A percentile compares a stretch with the other conserved stretches of the same genome.
Conservation (phyloP, 2,888 invertebrate species). For the Plagodis dolabraria region DNA sequence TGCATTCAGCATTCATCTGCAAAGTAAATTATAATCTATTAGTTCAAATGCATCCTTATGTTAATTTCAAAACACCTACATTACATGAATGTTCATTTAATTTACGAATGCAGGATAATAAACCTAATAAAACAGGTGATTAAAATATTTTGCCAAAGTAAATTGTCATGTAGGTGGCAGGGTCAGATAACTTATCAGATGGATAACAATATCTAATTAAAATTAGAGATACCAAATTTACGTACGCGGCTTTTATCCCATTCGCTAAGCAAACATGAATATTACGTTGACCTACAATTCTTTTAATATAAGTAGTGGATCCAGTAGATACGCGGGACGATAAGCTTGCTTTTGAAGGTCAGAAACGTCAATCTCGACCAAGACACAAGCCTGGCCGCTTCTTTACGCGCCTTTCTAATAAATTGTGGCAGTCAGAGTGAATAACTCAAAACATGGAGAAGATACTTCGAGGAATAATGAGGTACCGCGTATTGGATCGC, state of each 20-base stretch:
- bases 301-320: constrained; percentile 31
- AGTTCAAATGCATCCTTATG: too few relatives aligned
- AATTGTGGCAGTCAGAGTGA: constrained; percentile 26
- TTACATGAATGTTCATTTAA: too few relatives aligned
- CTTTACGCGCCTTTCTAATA: constrained; percentile 8
- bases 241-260: constrained; percentile 11
- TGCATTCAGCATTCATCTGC: constrained; percentile 66
- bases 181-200: constrained; percentile 3
- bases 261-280: constrained; percentile 29
- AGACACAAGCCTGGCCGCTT: constrained; percentile 33
- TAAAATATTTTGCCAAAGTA: too few relatives aligned
- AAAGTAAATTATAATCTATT: constrained; percentile 31
- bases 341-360: constrained; percentile 78
- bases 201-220: constrained; percentile 27
- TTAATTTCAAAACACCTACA: not conserved
- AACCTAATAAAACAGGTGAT: too few relatives aligned
- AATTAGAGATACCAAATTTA: constrained; percentile 19
- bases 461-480: constrained; percentile 95
- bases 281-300: constrained; percentile 47
- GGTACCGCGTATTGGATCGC: constrained; percentile 92
- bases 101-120: too few relatives aligned
- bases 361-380: constrained; percentile 64
- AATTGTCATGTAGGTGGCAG: too few relatives aligned
- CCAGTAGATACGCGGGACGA: constrained; percentile 49
- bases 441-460: constrained; percentile 87